Base-by-base conservation (phyloP, 2,888 invertebrate species). In the Phrixothrix hirtus region DNA sequence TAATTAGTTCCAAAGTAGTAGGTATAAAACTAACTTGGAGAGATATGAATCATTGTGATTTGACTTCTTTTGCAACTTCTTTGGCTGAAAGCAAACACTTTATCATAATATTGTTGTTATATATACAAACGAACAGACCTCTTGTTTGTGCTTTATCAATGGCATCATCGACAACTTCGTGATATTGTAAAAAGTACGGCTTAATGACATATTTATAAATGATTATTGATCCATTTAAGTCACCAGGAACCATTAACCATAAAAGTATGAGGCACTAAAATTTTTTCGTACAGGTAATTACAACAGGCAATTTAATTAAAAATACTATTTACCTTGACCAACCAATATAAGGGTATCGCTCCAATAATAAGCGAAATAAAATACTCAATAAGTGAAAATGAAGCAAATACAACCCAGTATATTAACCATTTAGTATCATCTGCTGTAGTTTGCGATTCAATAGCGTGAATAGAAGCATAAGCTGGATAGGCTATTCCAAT, bases 351-450 rank as follows among this genome's bases (percentile, higher is more conserved):
- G 4, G 95, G 95, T 72, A 95, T 91, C 85, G 93, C 88, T 42
- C 83, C 81, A 9, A 87, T 83, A 64, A 96, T 85, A 64, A 89
- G 79, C 70, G 90, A 89, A 0, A 94, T 88, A 72, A 95, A 95
- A 78, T 89, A 93, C 76, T 96, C 96, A 44, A 90, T 75, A 43
- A 95, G 81, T 12, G 90, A 88, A 77, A 96, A 90, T 50, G 88
- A 81, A 13, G 93, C 92, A 78, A 87, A 96, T 2, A 94, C 92
- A 68, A 94, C 93, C 95, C 95, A 95, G 74, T 96, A 96, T 1
- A 91, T 95, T 62, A 96, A 81, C 96, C 96, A 97, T 77, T 94
- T 89, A 6, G 93, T 92, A 74, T 95, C 95, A 72, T 90, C 89
- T 44, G 84, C 82, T 66, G 86, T 88, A 48, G 79, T 75, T 38